These are phyloP conservation scores for Pyrgilauda ruficollis DNA, from an alignment of 2,113 vertebrate genomes.

Conservation along the genomic window DNA sequence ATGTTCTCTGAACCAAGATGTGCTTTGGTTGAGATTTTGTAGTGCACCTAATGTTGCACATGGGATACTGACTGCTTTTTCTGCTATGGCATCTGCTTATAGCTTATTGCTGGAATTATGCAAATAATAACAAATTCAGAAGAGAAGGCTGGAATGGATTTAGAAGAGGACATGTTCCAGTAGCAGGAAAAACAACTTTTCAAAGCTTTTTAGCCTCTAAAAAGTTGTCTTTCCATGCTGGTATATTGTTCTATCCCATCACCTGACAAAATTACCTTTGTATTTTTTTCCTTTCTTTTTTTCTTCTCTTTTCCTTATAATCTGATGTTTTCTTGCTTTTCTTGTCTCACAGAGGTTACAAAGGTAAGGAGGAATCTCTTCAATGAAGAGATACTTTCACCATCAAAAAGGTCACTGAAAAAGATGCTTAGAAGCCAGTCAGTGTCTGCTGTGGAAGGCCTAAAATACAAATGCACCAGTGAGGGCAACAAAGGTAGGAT, in stretches of 20 bases:
- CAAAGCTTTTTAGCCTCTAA: background rate
- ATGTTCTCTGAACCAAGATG: background rate
- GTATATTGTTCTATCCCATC: background rate
- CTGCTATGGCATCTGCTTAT: background rate
- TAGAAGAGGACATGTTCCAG: background rate
- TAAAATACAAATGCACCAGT: constrained; percentile 69
- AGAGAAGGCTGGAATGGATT: background rate
- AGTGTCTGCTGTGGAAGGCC: constrained; percentile 85
- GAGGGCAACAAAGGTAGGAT: constrained; percentile 69
- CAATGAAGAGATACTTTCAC: constrained; percentile 80
- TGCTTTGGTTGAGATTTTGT: background rate
- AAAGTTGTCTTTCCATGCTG: background rate
- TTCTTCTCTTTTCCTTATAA: background rate
- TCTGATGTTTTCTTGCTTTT: background rate
- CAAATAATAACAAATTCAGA: background rate
- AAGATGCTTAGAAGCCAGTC: constrained; percentile 86
- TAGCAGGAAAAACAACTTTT: background rate
- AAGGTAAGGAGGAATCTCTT: constrained; percentile 96
- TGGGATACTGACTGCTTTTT: background rate
- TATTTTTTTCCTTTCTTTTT: background rate
- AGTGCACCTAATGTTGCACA: background rate
- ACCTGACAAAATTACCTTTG: background rate
- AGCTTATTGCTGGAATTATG: background rate
- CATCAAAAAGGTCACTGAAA: constrained; percentile 75
- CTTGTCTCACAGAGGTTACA: constrained; percentile 82